Evolutionary conservation across 2,888 invertebrate species (phyloP), one percentile per base, ranked within the genome.

Genomic region (Drosophila gaucha): DNA sequence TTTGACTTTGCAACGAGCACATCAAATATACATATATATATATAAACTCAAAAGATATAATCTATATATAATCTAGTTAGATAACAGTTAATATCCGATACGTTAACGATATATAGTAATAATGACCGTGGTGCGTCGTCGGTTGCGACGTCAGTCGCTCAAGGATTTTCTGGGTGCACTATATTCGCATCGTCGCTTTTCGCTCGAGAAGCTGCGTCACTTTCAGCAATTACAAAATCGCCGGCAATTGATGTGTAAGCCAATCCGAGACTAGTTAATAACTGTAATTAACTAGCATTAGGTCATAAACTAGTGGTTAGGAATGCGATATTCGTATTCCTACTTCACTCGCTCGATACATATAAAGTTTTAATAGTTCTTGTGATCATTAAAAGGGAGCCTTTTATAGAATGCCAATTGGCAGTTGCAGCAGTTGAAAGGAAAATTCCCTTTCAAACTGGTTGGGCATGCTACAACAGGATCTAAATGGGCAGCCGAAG

Each of bases 61-160:
- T 39, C 20, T 16, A 46, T 36, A 16, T 18, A 28, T 31, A n/a
- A n/a, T n/a, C n/a, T n/a, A 41, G 16, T 46, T 49, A 10, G 39
- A 18, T 46, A 39, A 30, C 20, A 38, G 38, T 36, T 28, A 6
- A 43, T 16, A 16, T 35, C 31, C 31, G 31, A 35, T 20, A n/a
- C 3, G 12, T 36, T 9, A 18, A 2, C 33, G 35, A 38, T 26
- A 31, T 28, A 47, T 12, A 18, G 14, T 38, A 12, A 70, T 26
- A 18, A 89, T 89, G 88, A 71, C 83, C 22, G 68, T 88, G 38
- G 51, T 83, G 33, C 76, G 79, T 47, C 80, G 76, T 38, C 82
- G 75, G 30, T 35, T 75, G 66, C 86, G 82, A 43, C 80, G 88
- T 36, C 76, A 78, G 70, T 86, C 86, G 26, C 59, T 88, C 22